Base-by-base conservation (phyloP, 2,888 invertebrate genomes). In the Lobophora halterata region DNA sequence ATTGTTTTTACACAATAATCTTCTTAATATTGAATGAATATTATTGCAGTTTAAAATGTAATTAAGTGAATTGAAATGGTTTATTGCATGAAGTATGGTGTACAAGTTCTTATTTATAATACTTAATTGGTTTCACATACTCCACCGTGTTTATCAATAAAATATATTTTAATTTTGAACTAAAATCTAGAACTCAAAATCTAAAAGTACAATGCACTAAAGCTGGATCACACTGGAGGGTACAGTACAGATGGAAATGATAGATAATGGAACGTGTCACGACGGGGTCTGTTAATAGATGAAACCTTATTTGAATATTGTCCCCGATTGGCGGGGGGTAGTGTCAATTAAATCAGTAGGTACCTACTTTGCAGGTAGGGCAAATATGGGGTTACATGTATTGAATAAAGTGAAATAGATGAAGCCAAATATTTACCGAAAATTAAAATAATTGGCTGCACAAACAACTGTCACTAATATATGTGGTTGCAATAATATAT, bases 301-400 rank as follows among this genome's bases (percentile, higher is more conserved):
- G 86, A 85, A 85, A 69, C 81, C 85, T 79, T 83, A 85, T 87
- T 87, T 85, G 82, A 86, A 87, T 87, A 85, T 79, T 72, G 80
- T 75, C 70, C 74, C 65, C 70, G 68, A 80, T 75, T 73, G 67
- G 67, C 71, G 68, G 78, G 79, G 80, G 82, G 79, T 70, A 66
- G 71, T 70, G 74, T 61, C 76, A 82, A 85, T 85, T 82, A 83
- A 85, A 83, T 77, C 67, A 67, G 61, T 59, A 57, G 63, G 31
- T 32, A 55, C 72, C 70, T 59, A 73, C 71, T 73, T 69, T 67
- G 71, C 79, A 78, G 77, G 76, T 76, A 71, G 34, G 30, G 38
- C 41, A 48, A n/a, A 38, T 49, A 46, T 55, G 46, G 55, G 50
- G 49, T 38, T 40, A 53, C 53, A 55, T 52, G 61, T 44, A 29